Evolutionary conservation across 2,113 vertebrate species (phyloP).

Genomic region (Tor tambroides): DNA sequence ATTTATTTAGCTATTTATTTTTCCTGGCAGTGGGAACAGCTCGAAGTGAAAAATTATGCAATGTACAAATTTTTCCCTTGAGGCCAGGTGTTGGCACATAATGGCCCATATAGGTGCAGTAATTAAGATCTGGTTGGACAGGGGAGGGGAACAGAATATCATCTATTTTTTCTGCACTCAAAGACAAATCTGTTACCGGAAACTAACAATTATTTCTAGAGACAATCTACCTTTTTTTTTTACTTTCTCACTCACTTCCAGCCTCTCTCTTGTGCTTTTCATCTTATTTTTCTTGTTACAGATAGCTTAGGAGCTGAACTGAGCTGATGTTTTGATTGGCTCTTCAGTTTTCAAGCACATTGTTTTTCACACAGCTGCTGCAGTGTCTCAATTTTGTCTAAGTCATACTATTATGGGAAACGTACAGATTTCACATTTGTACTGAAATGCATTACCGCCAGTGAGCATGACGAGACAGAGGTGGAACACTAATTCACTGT

Average conservation of each 20-base stretch:
- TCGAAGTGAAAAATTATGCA: slow-evolving; percentile 56
- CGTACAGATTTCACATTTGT: not conserved
- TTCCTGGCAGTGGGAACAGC: slow-evolving; percentile 42
- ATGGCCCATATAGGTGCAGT: slow-evolving; percentile 57
- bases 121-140: slow-evolving; percentile 57
- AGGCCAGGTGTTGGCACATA: slow-evolving; percentile 53
- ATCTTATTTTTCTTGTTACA: slow-evolving; percentile 7
- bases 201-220: slow-evolving; percentile 52
- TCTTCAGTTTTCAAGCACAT: not conserved
- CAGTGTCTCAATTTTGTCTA: not conserved
- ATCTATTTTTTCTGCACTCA: slow-evolving; percentile 44
- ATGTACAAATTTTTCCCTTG: slow-evolving; percentile 56
- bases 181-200: slow-evolving; percentile 58
- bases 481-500: slow-evolving; percentile 45
- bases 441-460: not conserved
- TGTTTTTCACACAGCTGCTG: not conserved
- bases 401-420: not conserved
- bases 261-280: slow-evolving; percentile 21
- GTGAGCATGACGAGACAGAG: slow-evolving; percentile 20
- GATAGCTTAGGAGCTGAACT: not conserved
- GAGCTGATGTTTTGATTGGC: not conserved
- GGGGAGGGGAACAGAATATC: slow-evolving; percentile 40
- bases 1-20: slow-evolving; percentile 43
- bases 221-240: slow-evolving; percentile 23
- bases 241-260: slow-evolving; percentile 43